These are phyloP conservation scores for Orthosia gothica DNA, from an alignment of 2,888 invertebrate genomes.

Conservation along the genomic window DNA sequence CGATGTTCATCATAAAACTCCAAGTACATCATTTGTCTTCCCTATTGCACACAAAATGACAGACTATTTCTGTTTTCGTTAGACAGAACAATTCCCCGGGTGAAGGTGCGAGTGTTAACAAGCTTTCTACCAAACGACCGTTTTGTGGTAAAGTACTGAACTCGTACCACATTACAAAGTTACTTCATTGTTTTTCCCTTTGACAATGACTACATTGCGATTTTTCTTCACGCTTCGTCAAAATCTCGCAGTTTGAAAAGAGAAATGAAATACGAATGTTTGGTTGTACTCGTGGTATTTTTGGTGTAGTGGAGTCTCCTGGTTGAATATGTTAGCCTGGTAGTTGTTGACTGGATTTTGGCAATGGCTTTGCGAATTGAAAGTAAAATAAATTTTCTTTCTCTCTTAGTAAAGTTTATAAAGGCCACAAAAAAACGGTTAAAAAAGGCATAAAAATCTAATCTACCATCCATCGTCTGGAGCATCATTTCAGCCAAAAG, in stretches of 20 bases:
- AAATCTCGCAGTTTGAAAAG: background rate
- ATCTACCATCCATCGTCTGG: no score
- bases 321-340: conserved; percentile 26
- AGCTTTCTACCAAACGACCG: conserved; percentile 66
- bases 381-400: background rate
- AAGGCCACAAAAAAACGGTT: no score
- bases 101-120: conserved; percentile 57
- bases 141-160: conserved; percentile 66
- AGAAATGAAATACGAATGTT: conserved; percentile 32
- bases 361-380: background rate
- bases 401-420: no score
- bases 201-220: conserved; percentile 18
- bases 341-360: conserved; percentile 39
- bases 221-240: background rate
- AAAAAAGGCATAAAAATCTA: no score
- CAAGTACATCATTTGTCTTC: conserved; percentile 9
- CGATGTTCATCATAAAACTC: background rate
- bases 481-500: no score
- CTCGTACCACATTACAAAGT: conserved; percentile 23
- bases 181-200: conserved; percentile 5
- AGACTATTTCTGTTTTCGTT: conserved; percentile 40
- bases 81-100: conserved; percentile 29
- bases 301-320: conserved; percentile 5
- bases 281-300: background rate
- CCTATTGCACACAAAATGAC: conserved; percentile 24